Percentiles rank a stretch among this genome's conserved stretches.
Evolutionary conservation across 2,888 invertebrate genomes (phyloP).

Genomic region (Charanyca ferruginea): DNA sequence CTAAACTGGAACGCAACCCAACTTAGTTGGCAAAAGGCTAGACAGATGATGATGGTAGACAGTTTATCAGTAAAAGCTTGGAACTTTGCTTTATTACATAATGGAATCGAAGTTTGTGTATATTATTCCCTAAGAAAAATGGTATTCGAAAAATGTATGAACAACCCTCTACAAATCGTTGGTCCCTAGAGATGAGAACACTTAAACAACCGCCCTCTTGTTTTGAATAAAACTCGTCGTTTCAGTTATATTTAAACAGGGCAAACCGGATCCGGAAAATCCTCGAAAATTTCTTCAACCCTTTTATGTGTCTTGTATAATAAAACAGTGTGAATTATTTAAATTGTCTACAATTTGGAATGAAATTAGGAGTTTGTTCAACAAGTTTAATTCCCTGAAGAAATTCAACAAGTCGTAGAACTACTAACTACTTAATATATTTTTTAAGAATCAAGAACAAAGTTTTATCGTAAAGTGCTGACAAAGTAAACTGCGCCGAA

Average conservation of each 20-base stretch:
- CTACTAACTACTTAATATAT: slow-evolving; percentile 11
- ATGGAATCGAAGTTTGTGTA: background rate
- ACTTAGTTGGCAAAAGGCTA: too few species aligned
- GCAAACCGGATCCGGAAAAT: slow-evolving; percentile 26
- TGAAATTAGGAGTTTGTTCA: slow-evolving; percentile 8
- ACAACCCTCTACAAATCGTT: slow-evolving; percentile 21
- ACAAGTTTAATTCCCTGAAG: slow-evolving; percentile 28
- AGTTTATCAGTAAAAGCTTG: background rate
- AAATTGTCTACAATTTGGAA: slow-evolving; percentile 11
- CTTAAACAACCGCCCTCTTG: slow-evolving; percentile 38
- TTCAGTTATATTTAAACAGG: slow-evolving; percentile 45
- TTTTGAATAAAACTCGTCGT: slow-evolving; percentile 46
- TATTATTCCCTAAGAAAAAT: slow-evolving; percentile 1
- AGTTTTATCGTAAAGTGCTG: slow-evolving; percentile 16
- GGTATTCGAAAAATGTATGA: slow-evolving; percentile 11
- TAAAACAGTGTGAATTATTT: slow-evolving; percentile 24
- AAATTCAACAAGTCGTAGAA: slow-evolving; percentile 48
- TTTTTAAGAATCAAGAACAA: background rate
- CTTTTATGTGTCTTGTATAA: slow-evolving; percentile 17
- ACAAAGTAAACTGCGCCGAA: background rate
- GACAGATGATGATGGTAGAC: too few species aligned
- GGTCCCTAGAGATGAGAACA: slow-evolving; percentile 26
- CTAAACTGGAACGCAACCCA: too few species aligned
- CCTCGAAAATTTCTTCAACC: slow-evolving; percentile 30
- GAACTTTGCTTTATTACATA: too few species aligned